Evolutionary conservation across 2,113 vertebrate species (phyloP).

Genomic region (Megatriorchis doriae): DNA sequence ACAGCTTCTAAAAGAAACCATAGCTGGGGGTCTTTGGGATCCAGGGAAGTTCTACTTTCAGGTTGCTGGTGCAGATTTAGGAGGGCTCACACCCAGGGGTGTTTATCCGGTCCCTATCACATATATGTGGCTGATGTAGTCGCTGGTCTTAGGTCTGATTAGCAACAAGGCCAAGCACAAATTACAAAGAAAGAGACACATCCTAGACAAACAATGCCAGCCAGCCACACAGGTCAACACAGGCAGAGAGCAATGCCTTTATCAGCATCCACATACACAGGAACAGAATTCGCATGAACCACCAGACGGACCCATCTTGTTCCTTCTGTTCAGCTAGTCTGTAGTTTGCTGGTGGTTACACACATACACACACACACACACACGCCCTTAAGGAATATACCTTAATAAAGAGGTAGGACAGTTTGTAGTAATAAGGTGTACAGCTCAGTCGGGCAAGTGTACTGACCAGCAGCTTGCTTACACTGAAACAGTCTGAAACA

Average conservation of each 20-base stretch:
- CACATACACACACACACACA: no score
- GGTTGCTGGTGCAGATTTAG: neutral
- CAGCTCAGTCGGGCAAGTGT: neutral
- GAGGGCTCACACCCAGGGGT: neutral
- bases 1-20: neutral
- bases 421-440: neutral
- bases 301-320: accelerated
- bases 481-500: neutral
- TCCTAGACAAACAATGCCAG: neutral
- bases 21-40: neutral
- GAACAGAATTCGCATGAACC: neutral
- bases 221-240: neutral
- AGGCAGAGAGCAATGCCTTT: neutral
- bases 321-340: neutral
- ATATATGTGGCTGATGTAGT: neutral
- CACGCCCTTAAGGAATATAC: accelerated
- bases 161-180: neutral
- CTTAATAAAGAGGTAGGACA: neutral
- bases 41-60: neutral
- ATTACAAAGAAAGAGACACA: neutral
- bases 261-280: neutral
- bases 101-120: neutral
- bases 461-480: no score
- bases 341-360: neutral
- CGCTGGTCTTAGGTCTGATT: accelerated